These are phyloP conservation scores for Echeneis naucrates DNA, from an alignment of 2,797 vertebrate species.

Conservation along the genomic window DNA sequence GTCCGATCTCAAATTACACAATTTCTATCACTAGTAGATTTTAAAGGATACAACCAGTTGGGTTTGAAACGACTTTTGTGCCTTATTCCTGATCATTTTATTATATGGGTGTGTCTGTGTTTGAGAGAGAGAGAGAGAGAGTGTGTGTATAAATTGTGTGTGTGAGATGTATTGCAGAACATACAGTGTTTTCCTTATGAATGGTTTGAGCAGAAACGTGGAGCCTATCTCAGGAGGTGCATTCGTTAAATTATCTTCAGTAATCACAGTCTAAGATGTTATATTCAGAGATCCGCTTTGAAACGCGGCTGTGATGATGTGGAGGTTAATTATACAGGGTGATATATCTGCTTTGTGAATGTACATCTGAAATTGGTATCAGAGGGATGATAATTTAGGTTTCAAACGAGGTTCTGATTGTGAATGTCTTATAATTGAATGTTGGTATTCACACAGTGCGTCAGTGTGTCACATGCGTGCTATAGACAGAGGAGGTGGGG, in stretches of 20 bases:
- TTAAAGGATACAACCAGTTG: background rate
- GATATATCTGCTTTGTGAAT: slow-evolving; percentile 34
- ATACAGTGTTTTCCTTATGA: too few relatives aligned
- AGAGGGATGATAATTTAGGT: slow-evolving; percentile 33
- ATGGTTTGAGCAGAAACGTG: background rate
- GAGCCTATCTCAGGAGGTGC: background rate
- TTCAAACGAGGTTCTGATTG: slow-evolving; percentile 44
- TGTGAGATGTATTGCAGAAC: too few relatives aligned
- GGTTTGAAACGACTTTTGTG: background rate
- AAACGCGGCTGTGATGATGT: slow-evolving; percentile 7
- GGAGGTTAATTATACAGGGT: slow-evolving; percentile 4
- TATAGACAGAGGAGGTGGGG: background rate
- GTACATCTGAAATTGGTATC: slow-evolving; percentile 30
- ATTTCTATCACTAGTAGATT: background rate
- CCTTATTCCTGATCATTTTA: background rate
- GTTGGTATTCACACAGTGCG: slow-evolving; percentile 20
- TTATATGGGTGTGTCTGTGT: too few relatives aligned
- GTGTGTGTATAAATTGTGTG: too few relatives aligned
- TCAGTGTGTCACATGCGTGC: background rate
- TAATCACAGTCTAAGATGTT: background rate
- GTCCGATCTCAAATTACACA: background rate
- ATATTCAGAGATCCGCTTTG: slow-evolving; percentile 13
- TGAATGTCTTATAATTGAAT: slow-evolving; percentile 51
- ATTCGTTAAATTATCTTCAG: background rate
- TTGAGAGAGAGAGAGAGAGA: too few relatives aligned